Percentiles rank a stretch among this genome's conserved stretches.
phyloP scores from a whole-genome alignment of 2,113 vertebrate genomes.

The Pithys albifrons region DNA sequence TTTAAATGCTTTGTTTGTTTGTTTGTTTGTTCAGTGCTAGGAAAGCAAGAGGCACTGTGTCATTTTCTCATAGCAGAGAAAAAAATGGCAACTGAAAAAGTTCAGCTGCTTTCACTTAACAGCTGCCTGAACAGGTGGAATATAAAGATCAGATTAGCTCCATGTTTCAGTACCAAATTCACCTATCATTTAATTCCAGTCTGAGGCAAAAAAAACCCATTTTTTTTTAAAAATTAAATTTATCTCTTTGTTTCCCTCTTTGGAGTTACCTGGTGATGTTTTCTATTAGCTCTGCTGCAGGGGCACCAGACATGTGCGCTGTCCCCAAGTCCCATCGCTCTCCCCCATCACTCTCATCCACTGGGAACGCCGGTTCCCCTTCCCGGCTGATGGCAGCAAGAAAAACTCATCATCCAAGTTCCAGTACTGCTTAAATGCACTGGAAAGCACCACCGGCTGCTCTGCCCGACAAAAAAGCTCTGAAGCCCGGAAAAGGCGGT shows the following conservation, averaged over 20 bases:
- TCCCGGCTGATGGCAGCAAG: not conserved
- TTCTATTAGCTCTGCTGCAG: not conserved
- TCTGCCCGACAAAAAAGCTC: not conserved
- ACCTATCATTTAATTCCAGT: slow-evolving; percentile 15
- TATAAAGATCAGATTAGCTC: slow-evolving; percentile 15
- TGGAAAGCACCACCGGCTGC: not conserved
- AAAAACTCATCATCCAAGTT: not conserved
- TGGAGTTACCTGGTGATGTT: slow-evolving; percentile 4
- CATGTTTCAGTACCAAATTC: not conserved
- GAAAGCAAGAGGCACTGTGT: not conserved
- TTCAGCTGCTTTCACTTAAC: slow-evolving; percentile 41
- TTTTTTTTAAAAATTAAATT: not conserved
- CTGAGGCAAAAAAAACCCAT: not conserved
- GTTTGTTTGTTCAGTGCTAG: not conserved
- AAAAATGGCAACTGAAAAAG: slow-evolving; percentile 20
- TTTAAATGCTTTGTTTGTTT: not conserved
- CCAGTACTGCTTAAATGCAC: not conserved
- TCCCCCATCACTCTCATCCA: not conserved
- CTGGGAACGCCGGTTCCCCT: not conserved
- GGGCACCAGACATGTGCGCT: not conserved
- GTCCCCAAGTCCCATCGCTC: not conserved
- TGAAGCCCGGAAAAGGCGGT: slow-evolving; percentile 40
- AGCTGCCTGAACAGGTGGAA: slow-evolving; percentile 63
- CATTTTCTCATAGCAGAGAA: not conserved
- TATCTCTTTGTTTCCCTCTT: not conserved